phyloP scores from a whole-genome alignment of 2,888 invertebrate species.

The Andrena chrysosceles region DNA sequence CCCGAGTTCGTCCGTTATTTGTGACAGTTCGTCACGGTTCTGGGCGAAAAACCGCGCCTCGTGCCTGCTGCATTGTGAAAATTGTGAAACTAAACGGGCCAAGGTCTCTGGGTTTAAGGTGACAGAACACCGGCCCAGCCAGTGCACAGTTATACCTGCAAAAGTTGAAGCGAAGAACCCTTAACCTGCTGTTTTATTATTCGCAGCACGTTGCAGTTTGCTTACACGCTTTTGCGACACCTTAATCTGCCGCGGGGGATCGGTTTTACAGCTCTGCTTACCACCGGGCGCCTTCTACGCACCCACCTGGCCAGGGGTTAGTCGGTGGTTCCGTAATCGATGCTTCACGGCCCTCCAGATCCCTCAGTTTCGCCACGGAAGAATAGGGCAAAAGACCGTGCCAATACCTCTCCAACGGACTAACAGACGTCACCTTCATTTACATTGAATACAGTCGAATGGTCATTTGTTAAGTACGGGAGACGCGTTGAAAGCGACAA shows the following conservation, averaged over 20 bases:
- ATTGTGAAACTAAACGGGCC: constrained; percentile 42
- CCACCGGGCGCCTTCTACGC: constrained; percentile 60
- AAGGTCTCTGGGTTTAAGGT: constrained; percentile 60
- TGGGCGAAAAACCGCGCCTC: constrained; percentile 42
- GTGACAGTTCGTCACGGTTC: neutral
- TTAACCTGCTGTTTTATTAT: constrained; percentile 77
- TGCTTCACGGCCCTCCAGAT: constrained; percentile 37
- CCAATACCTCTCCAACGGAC: constrained; percentile 7
- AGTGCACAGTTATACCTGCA: constrained; percentile 56
- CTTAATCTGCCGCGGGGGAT: constrained; percentile 73
- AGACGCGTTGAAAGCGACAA: neutral
- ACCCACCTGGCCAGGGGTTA: constrained; percentile 48
- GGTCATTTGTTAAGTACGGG: constrained; percentile 16
- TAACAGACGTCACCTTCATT: constrained; percentile 22
- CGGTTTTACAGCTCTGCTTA: constrained; percentile 68
- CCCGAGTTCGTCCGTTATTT: constrained; percentile 15
- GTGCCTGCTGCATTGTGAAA: constrained; percentile 35
- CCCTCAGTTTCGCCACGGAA: constrained; percentile 16
- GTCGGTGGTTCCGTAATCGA: constrained; percentile 52
- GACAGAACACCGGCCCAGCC: constrained; percentile 17
- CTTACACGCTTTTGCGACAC: constrained; percentile 68
- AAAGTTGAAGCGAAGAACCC: constrained; percentile 50
- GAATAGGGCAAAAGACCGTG: constrained; percentile 26
- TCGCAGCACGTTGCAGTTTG: constrained; percentile 64
- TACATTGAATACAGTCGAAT: constrained; percentile 6